Conservation (phyloP, 2,113 vertebrate genomes). For the Macrotis lagotis region DNA sequence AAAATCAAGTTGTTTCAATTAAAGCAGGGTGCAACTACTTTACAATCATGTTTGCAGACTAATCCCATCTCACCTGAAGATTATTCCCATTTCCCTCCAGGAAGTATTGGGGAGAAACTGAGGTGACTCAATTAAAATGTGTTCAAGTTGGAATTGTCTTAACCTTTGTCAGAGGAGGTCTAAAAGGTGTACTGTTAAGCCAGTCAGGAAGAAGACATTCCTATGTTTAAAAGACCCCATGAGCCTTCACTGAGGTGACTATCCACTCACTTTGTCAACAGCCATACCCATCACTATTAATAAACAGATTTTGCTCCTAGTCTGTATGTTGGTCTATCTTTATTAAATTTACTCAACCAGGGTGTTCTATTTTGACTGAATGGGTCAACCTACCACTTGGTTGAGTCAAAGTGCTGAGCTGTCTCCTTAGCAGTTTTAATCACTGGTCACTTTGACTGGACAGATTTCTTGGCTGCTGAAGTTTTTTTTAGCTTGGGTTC, state of each 20-base stretch:
- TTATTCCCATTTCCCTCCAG: no score
- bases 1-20: no score
- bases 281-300: not conserved
- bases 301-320: not conserved
- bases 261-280: not conserved
- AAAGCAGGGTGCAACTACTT: no score
- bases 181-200: not conserved
- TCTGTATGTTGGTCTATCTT: not conserved
- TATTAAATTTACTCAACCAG: not conserved
- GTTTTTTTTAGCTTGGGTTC: not conserved
- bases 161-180: not conserved
- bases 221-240: not conserved
- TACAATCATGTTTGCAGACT: no score
- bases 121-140: no score
- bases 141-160: not conserved
- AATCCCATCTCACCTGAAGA: no score
- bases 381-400: not conserved
- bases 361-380: not conserved
- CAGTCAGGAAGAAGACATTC: not conserved
- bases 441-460: not conserved
- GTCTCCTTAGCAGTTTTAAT: not conserved
- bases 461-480: not conserved
- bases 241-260: not conserved
- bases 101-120: no score
- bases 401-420: not conserved